phyloP scores from a whole-genome alignment of 2,797 vertebrate species.

The Falco novaeseelandiae region DNA sequence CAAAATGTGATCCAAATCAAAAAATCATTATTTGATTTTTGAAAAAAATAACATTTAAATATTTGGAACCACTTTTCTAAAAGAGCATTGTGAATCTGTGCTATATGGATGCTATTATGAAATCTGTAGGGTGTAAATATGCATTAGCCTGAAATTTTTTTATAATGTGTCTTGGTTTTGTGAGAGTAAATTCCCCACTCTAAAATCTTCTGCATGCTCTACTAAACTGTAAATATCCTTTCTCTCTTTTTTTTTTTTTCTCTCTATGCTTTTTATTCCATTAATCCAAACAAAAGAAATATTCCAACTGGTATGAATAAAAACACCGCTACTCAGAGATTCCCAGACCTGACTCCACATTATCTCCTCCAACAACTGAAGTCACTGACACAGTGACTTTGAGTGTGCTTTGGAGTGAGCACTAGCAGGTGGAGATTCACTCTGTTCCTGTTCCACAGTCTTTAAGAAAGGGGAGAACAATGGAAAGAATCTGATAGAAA shows the following conservation, averaged over 20 bases:
- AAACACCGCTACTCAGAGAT: not conserved
- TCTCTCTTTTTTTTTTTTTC: not conserved
- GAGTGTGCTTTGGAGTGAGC: not conserved
- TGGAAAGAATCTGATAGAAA: not conserved
- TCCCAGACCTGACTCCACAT: not conserved
- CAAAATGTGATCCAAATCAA: not conserved
- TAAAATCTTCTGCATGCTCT: not conserved
- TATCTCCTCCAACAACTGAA: not conserved
- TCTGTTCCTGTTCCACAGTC: not conserved
- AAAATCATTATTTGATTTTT: not conserved
- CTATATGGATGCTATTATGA: not conserved
- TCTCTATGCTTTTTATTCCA: not conserved
- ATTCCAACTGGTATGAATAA: not conserved
- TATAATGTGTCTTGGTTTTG: not conserved
- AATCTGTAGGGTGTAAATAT: not conserved
- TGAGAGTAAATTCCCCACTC: not conserved
- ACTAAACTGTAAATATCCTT: not conserved
- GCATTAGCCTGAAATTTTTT: not conserved
- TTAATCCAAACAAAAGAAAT: not conserved
- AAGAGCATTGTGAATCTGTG: not conserved
- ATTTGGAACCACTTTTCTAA: not conserved
- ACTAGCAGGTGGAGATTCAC: not conserved
- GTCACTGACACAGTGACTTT: not conserved
- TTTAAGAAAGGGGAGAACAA: not conserved
- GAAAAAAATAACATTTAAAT: not conserved